phyloP scores from a whole-genome alignment of 2,888 invertebrate species.

The Tridacna gigas region DNA sequence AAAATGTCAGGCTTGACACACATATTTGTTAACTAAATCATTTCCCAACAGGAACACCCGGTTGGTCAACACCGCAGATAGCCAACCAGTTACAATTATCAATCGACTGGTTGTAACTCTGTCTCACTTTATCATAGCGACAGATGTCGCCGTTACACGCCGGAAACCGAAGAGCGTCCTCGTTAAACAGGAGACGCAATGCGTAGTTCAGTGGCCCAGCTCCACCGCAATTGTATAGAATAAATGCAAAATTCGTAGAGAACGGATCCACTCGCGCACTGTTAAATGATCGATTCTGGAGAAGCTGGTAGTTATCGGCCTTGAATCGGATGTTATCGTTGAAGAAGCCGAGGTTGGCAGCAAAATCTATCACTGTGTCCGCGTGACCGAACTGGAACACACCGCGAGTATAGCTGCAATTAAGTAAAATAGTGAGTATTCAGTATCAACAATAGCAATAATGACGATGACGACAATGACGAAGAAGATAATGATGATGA shows the following conservation, averaged over 20 bases:
- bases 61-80: constrained; percentile 57
- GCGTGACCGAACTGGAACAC: constrained; percentile 81
- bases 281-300: constrained; percentile 78
- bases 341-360: constrained; percentile 82
- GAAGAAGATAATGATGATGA: no score
- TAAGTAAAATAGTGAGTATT: no score
- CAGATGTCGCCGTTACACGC: constrained; percentile 70
- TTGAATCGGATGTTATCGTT: constrained; percentile 75
- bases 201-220: constrained; percentile 65
- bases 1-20: no score
- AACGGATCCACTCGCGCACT: constrained; percentile 82
- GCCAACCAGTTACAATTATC: constrained; percentile 71
- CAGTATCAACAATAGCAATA: no score
- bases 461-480: no score
- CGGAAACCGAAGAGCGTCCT: constrained; percentile 71
- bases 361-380: constrained; percentile 78
- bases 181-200: constrained; percentile 76
- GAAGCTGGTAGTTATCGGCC: constrained; percentile 76
- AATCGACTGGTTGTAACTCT: constrained; percentile 58
- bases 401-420: constrained; percentile 71
- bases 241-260: constrained; percentile 82
- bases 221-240: constrained; percentile 81
- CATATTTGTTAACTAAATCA: background rate
- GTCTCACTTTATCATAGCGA: constrained; percentile 66
- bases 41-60: background rate